Percentiles rank a stretch among this genome's conserved stretches.
These are phyloP conservation scores for Progne subis DNA, from an alignment of 2,113 vertebrate genomes.

Conservation along the genomic window DNA sequence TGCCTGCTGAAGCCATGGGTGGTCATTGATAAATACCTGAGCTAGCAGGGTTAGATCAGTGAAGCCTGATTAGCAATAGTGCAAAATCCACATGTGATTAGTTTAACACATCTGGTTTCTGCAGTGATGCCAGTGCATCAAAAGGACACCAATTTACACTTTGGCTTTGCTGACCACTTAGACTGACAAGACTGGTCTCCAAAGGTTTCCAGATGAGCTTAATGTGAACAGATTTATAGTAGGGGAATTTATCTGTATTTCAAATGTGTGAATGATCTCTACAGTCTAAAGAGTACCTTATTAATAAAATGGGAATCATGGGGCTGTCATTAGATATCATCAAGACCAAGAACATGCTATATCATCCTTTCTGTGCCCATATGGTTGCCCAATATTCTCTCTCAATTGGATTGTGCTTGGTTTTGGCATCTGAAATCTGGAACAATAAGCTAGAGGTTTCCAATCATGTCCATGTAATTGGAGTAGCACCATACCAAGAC, in stretches of 20 bases:
- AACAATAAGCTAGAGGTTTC: slow-evolving; percentile 68
- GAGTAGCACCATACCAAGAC: slow-evolving; percentile 59
- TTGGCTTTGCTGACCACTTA: neutral
- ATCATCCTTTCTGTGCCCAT: slow-evolving; percentile 27
- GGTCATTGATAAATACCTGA: neutral
- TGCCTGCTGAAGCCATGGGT: neutral
- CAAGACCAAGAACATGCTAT: slow-evolving; percentile 3
- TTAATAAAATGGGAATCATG: neutral
- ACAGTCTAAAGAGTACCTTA: neutral
- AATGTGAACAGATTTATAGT: neutral
- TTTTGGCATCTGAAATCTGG: slow-evolving; percentile 57
- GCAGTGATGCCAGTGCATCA: neutral
- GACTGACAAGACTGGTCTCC: neutral
- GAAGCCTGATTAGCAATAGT: neutral
- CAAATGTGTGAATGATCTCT: neutral
- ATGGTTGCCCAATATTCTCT: slow-evolving; percentile 22
- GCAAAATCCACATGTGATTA: neutral
- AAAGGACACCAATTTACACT: neutral
- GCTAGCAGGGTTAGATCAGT: neutral
- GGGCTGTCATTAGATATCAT: slow-evolving; percentile 1
- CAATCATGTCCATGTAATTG: slow-evolving; percentile 61
- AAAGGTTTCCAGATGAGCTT: neutral
- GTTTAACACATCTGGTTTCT: neutral
- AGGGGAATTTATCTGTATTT: neutral
- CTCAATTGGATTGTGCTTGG: neutral